Evolutionary conservation across 2,888 invertebrate species (phyloP), one percentile per base, ranked within the genome.

Genomic region (Apantesis nais): DNA sequence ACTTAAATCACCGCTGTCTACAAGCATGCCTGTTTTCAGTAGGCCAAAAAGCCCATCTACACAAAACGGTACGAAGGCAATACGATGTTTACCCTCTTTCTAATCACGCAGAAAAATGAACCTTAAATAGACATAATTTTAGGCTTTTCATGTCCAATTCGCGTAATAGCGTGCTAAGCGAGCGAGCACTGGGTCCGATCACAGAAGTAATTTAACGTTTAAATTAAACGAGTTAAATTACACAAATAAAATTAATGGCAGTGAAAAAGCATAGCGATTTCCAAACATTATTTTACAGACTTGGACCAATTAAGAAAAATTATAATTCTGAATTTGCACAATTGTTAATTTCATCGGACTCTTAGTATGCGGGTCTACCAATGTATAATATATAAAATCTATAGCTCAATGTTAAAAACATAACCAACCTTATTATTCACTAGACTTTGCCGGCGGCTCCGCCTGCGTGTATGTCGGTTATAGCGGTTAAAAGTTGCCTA

Each of bases 1-100:
- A 85, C 88, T 92, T 91, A 92, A 92, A 92, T 92, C 90, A 90
- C 90, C 88, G 90, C 89, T 91, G 91, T 91, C 91, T 92, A 90
- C 91, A 83, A 85, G 79, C 84, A 87, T 86, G 84, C 88, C 88
- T 90, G 90, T 90, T 91, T 90, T 91, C 89, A 91, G 85, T 83
- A 87, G 88, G 90, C 89, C 90, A 90, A 92, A 92, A 91, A 92
- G 91, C 90, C 88, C 88, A 85, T 88, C 85, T 86, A 86, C 85
- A 87, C 87, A 90, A 89, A 91, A 88, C 85, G 88, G 80, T 48
- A 67, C 66, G 69, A 71, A 66, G 80, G 79, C 83, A 81, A 77
- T 83, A 85, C 83, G 85, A 86, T 85, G 80, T 82, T 79, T 76
- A 75, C 79, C 78, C 77, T 72, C 37, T 64, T 72, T 75, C 79